phyloP scores from a whole-genome alignment of 2,113 vertebrate species.

The Tylochromis polylepis region DNA sequence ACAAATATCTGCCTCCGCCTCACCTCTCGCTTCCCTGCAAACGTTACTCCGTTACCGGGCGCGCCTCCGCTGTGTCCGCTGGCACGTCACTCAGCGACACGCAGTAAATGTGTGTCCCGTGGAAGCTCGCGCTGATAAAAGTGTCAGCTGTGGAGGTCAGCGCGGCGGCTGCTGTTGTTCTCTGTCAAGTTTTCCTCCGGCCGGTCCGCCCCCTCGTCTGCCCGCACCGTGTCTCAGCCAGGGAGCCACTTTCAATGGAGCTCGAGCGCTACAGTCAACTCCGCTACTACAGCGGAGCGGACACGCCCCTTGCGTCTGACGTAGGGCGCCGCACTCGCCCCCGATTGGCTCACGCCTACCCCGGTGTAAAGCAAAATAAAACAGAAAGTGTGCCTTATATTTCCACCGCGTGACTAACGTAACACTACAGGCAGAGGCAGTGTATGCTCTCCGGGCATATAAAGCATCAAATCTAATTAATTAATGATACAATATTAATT shows the following conservation, averaged over 20 bases:
- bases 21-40: conserved; percentile 9
- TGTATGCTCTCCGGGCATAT: neutral
- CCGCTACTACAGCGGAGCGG: conserved; percentile 14
- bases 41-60: conserved; percentile 20
- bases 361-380: neutral
- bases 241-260: conserved; percentile 45
- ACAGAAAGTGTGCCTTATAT: neutral
- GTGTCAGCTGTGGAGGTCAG: neutral
- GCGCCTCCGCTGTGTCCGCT: neutral
- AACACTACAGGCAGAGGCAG: neutral
- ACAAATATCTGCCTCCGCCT: neutral
- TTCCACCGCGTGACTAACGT: neutral
- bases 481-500: neutral
- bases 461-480: neutral
- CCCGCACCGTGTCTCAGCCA: neutral
- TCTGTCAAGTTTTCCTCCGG: conserved; percentile 40
- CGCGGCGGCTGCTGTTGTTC: neutral
- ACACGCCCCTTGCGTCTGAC: conserved; percentile 65
- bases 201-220: conserved; percentile 51
- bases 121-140: neutral
- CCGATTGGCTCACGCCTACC: conserved; percentile 3
- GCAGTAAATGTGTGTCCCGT: neutral
- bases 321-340: conserved; percentile 29
- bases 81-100: neutral
- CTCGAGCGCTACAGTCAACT: conserved; percentile 41